Conservation (phyloP, 2,113 vertebrate genomes). For the Colossoma macropomum region DNA sequence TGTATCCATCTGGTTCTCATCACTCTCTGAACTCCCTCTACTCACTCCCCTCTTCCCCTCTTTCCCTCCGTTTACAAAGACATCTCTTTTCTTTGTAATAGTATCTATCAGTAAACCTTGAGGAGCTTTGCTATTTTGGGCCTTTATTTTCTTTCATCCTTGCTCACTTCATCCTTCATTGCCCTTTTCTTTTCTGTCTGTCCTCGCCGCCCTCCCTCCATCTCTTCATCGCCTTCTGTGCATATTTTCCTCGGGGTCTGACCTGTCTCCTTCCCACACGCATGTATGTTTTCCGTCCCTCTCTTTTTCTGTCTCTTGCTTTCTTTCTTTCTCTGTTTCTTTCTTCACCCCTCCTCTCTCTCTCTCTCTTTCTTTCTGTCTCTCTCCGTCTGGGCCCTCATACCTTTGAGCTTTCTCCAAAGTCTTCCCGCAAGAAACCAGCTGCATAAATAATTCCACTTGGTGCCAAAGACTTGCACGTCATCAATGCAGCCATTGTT, state of each 20-base stretch:
- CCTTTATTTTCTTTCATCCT: conserved; percentile 22
- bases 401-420: conserved; percentile 53
- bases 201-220: conserved; percentile 17
- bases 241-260: conserved; percentile 17
- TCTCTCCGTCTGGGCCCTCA: conserved; percentile 5
- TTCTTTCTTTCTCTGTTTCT: not conserved
- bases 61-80: conserved; percentile 23
- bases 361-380: not conserved
- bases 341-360: not conserved
- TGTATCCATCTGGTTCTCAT: conserved; percentile 49
- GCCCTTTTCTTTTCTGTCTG: conserved; percentile 15
- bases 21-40: conserved; percentile 31
- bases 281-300: conserved; percentile 67
- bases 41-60: conserved; percentile 1
- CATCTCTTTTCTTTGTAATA: conserved; percentile 13
- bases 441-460: conserved; percentile 47
- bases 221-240: conserved; percentile 14
- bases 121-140: conserved; percentile 12
- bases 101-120: conserved; percentile 27
- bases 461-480: conserved; percentile 4
- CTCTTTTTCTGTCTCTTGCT: conserved; percentile 32
- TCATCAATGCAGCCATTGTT: conserved; percentile 44
- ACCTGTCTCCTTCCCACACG: conserved; percentile 39
- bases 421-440: conserved; percentile 33
- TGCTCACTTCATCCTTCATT: conserved; percentile 24